Evolutionary conservation across 2,113 vertebrate species (phyloP).

Genomic region (Oryzias melastigma): DNA sequence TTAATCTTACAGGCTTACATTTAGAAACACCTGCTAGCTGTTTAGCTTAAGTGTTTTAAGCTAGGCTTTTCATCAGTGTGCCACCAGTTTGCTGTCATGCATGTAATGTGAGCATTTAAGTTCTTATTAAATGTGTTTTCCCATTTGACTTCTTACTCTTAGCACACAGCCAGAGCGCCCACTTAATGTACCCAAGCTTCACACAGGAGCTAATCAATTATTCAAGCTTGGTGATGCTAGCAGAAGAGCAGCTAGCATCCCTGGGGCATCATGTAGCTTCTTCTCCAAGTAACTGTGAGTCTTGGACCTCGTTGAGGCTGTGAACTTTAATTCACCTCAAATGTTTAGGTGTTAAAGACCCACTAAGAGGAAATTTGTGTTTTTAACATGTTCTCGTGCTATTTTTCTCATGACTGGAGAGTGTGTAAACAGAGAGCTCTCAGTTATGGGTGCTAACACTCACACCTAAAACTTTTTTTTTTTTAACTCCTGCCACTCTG

Average conservation of each 20-base stretch:
- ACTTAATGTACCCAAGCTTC: conserved; percentile 9
- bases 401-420: too few species aligned
- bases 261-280: conserved; percentile 14
- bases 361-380: too few species aligned
- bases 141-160: conserved; percentile 13
- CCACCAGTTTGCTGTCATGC: background rate
- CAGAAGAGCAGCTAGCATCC: conserved; percentile 18
- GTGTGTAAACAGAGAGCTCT: too few species aligned
- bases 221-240: conserved; percentile 40
- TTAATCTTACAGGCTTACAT: too few species aligned
- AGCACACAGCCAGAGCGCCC: conserved; percentile 1
- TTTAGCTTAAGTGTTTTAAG: background rate
- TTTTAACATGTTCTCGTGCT: too few species aligned
- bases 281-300: background rate
- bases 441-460: too few species aligned
- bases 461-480: too few species aligned
- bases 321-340: background rate
- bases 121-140: background rate
- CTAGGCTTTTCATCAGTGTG: background rate
- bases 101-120: background rate
- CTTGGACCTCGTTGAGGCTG: background rate
- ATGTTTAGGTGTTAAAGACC: conserved; percentile 4
- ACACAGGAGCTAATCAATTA: conserved; percentile 28
- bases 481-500: too few species aligned
- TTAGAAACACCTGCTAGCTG: background rate